phyloP scores from a whole-genome alignment of 2,113 vertebrate species.

The Aldabrachelys gigantea region DNA sequence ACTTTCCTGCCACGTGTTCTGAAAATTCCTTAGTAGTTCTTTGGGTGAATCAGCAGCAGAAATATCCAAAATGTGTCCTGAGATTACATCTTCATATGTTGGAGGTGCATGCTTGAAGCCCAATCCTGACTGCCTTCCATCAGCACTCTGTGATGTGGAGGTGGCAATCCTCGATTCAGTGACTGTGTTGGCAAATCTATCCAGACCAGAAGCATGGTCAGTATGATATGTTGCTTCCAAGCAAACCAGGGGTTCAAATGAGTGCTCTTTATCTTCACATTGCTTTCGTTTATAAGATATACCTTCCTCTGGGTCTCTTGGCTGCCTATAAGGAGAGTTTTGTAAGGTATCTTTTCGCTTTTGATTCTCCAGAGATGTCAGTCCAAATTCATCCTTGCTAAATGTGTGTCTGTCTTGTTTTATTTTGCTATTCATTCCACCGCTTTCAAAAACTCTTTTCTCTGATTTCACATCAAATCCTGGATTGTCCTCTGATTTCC shows the following conservation, averaged over 20 bases:
- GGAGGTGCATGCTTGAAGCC: slow-evolving; percentile 80
- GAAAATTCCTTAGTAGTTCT: slow-evolving; percentile 85
- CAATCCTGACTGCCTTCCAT: slow-evolving; percentile 72
- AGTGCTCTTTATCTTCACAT: slow-evolving; percentile 44
- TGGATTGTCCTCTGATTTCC: slow-evolving; percentile 75
- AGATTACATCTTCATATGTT: slow-evolving; percentile 90
- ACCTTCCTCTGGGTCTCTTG: slow-evolving; percentile 53
- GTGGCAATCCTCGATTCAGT: slow-evolving; percentile 70
- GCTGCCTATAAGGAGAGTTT: slow-evolving; percentile 61
- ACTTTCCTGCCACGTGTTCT: slow-evolving; percentile 87
- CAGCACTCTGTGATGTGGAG: slow-evolving; percentile 72
- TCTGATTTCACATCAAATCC: slow-evolving; percentile 81
- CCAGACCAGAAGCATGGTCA: slow-evolving; percentile 78
- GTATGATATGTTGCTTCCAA: slow-evolving; percentile 78
- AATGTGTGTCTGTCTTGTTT: slow-evolving; percentile 71
- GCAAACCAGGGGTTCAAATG: slow-evolving; percentile 63
- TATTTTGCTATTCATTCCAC: slow-evolving; percentile 73
- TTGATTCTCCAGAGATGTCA: slow-evolving; percentile 63
- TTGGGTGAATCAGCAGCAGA: slow-evolving; percentile 81
- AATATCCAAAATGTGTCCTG: slow-evolving; percentile 79
- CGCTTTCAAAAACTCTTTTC: slow-evolving; percentile 83
- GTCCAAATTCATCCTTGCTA: slow-evolving; percentile 74
- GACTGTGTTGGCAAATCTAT: slow-evolving; percentile 79
- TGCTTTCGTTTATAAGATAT: slow-evolving; percentile 41
- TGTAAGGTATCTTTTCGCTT: slow-evolving; percentile 62